These are phyloP conservation scores for Microplitis demolitor DNA, from an alignment of 1,140 invertebrate genomes.

Conservation along the genomic window DNA sequence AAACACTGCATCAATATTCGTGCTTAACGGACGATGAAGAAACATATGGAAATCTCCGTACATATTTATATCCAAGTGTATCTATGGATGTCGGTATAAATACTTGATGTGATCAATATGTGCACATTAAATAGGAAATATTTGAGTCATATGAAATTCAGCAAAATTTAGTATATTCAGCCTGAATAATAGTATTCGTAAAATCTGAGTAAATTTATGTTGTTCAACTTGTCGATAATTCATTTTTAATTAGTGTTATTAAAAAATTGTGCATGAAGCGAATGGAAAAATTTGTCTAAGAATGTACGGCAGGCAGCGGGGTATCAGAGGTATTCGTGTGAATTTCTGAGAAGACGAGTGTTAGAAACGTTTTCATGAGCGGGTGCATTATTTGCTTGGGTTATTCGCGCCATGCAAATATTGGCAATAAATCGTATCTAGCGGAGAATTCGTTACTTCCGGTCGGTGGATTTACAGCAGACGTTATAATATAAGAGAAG, in stretches of 20 bases:
- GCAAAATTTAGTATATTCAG: background rate
- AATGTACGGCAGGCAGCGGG: background rate
- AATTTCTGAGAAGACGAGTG: background rate
- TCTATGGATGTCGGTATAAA: background rate
- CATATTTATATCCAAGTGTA: background rate
- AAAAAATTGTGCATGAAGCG: background rate
- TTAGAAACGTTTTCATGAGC: constrained; percentile 33
- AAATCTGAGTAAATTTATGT: no score
- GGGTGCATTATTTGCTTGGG: constrained; percentile 36
- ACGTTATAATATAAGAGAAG: constrained; percentile 19
- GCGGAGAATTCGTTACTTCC: constrained; percentile 56
- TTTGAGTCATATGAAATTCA: background rate
- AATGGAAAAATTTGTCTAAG: background rate
- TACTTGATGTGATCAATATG: constrained; percentile 4
- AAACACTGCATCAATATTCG: constrained; percentile 1
- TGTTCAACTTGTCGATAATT: background rate
- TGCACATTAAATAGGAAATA: background rate
- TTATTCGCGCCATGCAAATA: constrained; percentile 56
- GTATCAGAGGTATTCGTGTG: background rate
- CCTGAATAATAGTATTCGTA: background rate
- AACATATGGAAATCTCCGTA: background rate
- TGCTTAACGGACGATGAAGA: constrained; percentile 2
- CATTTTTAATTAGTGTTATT: background rate
- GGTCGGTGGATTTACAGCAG: constrained; percentile 42
- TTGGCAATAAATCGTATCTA: constrained; percentile 53